Conservation (phyloP, 2,113 vertebrate species). For the Cyphomyrus plagiostoma region DNA sequence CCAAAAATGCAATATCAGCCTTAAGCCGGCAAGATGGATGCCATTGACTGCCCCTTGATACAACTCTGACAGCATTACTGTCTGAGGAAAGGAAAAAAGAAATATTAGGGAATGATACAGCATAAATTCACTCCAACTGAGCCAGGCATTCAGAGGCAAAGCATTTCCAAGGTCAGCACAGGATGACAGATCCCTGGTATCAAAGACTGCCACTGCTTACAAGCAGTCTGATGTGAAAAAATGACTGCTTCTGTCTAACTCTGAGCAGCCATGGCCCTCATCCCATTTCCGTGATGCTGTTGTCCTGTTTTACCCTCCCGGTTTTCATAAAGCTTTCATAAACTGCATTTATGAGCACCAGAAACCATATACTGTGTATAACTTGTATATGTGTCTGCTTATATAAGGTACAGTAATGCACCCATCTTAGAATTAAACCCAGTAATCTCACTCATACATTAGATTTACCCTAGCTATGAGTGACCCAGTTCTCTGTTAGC, state of each 20-base stretch:
- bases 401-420: background rate
- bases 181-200: background rate
- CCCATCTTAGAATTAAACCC: background rate
- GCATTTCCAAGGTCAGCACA: background rate
- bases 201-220: background rate
- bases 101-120: background rate
- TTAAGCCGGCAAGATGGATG: background rate
- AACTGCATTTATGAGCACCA: background rate
- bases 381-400: background rate
- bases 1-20: background rate
- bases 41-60: background rate
- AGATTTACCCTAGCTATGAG: background rate
- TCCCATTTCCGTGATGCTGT: background rate
- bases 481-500: constrained; percentile 13
- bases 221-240: background rate
- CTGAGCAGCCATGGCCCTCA: background rate
- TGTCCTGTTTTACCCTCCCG: background rate
- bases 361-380: background rate
- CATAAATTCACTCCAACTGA: background rate
- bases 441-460: background rate
- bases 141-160: background rate
- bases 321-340: background rate
- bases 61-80: background rate
- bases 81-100: background rate
- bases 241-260: background rate